Evolutionary conservation across 1,140 invertebrate genomes (phyloP), one percentile per base, ranked within the genome.

Genomic region (Nasonia longicornis): DNA sequence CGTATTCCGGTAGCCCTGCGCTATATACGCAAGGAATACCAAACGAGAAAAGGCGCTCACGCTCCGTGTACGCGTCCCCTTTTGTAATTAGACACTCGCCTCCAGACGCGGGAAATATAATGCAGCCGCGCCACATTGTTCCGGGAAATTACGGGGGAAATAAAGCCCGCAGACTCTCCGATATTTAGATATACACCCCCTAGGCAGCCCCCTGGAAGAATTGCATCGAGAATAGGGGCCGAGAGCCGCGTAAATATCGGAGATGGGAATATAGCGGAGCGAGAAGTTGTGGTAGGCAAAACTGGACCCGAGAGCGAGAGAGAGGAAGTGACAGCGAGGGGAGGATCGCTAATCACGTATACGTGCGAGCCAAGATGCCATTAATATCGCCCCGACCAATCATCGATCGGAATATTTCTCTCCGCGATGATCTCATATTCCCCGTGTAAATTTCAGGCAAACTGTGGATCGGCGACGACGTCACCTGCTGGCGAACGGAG

Each of bases 71-170:
- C 8, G 10, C 10, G 38, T 42, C 58, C 35, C 63, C 52, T 67
- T 45, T 83, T 87, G 88, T 91, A 90, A 90, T 91, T 91, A 91
- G 89, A 90, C 87, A 89, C 89, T 90, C 86, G 89, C 88, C 88
- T 89, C 83, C 84, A 86, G 74, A 58, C 76, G 26, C 64, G 69
- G 79, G 86, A 26, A 80, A 80, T 38, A 48, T 16, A 67, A 52
- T 29, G 64, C 71, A 67, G 35, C 14, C 42, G 4, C 45, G 29
- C 26, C 6, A 79, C 83, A 89, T 88, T 88, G 87, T 90, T 90
- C 89, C 86, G 85, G 84, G 85, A 91, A 90, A 91, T 90, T 89
- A 89, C 88, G 86, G 86, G 86, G 87, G 86, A 88, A 89, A 83
- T 83, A 89, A 85, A 80, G 35, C 72, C 22, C 76, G 3, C 8